Percentiles rank a stretch among this genome's conserved stretches.
Evolutionary conservation across 2,888 invertebrate species (phyloP).

Genomic region (Melinopterus prodromus): DNA sequence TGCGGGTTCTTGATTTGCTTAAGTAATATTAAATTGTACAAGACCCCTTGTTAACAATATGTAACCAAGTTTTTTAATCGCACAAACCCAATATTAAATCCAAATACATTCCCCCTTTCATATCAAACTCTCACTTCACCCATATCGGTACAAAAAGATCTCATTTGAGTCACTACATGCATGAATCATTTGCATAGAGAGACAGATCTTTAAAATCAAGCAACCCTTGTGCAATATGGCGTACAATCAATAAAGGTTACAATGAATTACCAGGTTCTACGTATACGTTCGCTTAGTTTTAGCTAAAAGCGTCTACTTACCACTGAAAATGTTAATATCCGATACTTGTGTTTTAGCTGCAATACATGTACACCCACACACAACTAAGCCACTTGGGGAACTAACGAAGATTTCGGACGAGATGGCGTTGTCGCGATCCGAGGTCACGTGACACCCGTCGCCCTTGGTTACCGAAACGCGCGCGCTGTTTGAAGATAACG

Average conservation of each 20-base stretch:
- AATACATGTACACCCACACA: slow-evolving; percentile 52
- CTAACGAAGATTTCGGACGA: slow-evolving; percentile 42
- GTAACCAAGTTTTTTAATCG: too few relatives aligned
- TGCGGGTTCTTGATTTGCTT: not conserved
- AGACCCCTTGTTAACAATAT: not conserved
- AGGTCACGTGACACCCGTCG: slow-evolving; percentile 11
- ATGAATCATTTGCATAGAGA: slow-evolving; percentile 31
- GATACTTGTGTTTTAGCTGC: not conserved
- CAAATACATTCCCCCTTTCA: slow-evolving; percentile 23
- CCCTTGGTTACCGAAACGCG: not conserved
- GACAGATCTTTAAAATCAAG: slow-evolving; percentile 1
- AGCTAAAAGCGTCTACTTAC: slow-evolving; percentile 42
- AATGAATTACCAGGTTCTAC: slow-evolving; percentile 5
- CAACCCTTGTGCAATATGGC: not conserved
- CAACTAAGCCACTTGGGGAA: slow-evolving; percentile 48
- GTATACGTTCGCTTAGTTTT: not conserved
- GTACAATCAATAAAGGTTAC: slow-evolving; percentile 31
- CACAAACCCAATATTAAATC: not conserved
- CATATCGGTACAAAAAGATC: not conserved
- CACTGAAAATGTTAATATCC: slow-evolving; percentile 24
- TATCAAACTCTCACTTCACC: slow-evolving; percentile 19
- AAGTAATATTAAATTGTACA: not conserved
- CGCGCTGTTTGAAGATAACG: not conserved
- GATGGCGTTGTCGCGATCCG: slow-evolving; percentile 18
- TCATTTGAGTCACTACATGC: slow-evolving; percentile 21